Evolutionary conservation across 2,113 vertebrate genomes (phyloP), one percentile per base, ranked within the genome.

Genomic region (Ophiodon elongatus): DNA sequence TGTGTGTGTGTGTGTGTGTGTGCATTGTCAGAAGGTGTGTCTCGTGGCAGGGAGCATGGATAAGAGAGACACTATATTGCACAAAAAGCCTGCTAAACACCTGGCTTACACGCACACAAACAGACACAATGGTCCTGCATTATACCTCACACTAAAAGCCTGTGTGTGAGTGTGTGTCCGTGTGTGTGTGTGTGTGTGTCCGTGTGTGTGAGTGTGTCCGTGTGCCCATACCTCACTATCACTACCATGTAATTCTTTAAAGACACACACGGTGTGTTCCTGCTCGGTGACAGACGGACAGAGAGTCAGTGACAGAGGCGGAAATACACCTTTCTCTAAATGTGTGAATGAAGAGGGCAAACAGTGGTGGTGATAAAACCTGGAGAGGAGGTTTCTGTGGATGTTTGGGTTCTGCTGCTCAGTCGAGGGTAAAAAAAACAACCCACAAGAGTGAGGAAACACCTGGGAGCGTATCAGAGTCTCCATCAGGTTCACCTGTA

Each of bases 401-500:
- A 56, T 77, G 76, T 73, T 85, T 88, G 27, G 60, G 29, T 6
- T 64, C 63, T 17, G 56, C 37, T 65, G 83, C 67, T 80, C 68
- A 69, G 52, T 69, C 50, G n/a, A 62, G 47, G 72, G 37, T 72
- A 23, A 73, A 37, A n/a, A 25, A 8, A 23, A 45, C 2, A 64
- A 60, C 19, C 37, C 31, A 31, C 6, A 60, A 27, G 23, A 33
- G n/a, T 11, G 33, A 21, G 54, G 57, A 4, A 52, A 80, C 80
- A 83, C 80, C 69, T 80, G 80, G 45, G 27, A 62, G 63, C 57
- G 33, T 19, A 64, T 77, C 33, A 63, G 45, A 39, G 52, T 29
- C 59, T 52, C 52, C 52, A 21, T 63, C 71, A 8, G 23, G 41
- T 65, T 76, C 66, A 68, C 27, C 59, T 72, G 43, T 23, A 66